Percentiles rank a stretch among this genome's conserved stretches.
These are phyloP conservation scores for Capra hircus DNA, from an alignment of 2,113 vertebrate genomes.

Conservation along the genomic window DNA sequence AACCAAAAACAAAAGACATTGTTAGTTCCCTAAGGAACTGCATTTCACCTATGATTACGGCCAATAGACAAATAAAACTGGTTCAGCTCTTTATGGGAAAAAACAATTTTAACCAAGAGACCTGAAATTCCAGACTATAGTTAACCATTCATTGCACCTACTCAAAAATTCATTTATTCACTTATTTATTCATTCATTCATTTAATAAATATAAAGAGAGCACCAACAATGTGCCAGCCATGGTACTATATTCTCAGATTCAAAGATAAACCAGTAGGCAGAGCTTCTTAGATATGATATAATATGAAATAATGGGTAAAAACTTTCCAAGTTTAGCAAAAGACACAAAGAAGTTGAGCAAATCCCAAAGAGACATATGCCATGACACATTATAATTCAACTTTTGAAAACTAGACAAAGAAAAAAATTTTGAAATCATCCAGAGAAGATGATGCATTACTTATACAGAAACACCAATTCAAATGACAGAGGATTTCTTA, in stretches of 20 bases:
- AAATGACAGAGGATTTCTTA: neutral
- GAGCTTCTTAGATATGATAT: constrained; percentile 15
- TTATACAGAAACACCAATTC: neutral
- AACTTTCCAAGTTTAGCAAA: constrained; percentile 16
- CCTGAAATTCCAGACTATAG: neutral
- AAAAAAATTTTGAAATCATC: neutral
- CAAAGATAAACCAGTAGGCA: constrained; percentile 20
- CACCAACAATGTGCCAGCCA: neutral
- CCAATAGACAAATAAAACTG: neutral
- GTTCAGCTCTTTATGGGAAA: neutral
- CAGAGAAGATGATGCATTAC: neutral
- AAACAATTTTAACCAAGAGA: neutral
- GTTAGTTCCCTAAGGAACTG: neutral
- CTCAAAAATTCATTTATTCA: neutral
- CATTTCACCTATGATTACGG: neutral
- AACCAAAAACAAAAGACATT: constrained; percentile 5
- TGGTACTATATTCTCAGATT: neutral
- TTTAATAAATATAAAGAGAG: neutral
- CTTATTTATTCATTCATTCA: neutral
- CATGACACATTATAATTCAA: constrained; percentile 1
- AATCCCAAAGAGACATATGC: neutral
- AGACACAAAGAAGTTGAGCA: constrained; percentile 7
- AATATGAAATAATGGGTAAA: neutral
- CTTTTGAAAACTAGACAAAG: neutral
- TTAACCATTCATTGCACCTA: neutral